Evolutionary conservation across 2,113 vertebrate species (phyloP), one percentile per base, ranked within the genome.

Genomic region (Hypomesus transpacificus): DNA sequence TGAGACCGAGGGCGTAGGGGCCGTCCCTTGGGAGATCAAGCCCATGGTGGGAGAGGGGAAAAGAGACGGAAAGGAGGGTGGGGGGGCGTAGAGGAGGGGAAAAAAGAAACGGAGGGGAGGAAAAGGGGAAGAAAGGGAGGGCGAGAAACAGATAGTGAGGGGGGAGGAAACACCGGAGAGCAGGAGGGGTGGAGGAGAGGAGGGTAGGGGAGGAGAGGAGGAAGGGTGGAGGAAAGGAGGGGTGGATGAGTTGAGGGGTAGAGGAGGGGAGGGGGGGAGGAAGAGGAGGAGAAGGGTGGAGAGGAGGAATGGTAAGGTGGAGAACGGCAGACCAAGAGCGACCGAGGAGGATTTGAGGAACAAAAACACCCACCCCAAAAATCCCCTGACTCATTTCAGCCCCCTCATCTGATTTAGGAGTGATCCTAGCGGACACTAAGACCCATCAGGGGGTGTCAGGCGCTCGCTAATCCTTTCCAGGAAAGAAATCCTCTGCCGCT

Each of bases 341-440:
- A 11, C 9, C 39, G 1, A 46, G 39, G 39, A 11, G 39, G 9
- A 46, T 9, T 46, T 2, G 39, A 77, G 64, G 26, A 4, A 21
- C 50, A 75, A 69, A 14, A 34, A 20, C 14, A 20, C 57, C 66
- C 69, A 22, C 20, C 56, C 69, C 80, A 80, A 59, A 59, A 3
- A 86, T 75, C 60, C 79, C 77, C 70, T 84, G 79, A 79, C 65
- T 81, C 82, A 77, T 74, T 76, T 65, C n/a, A 22, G 75, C 69
- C 28, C 31, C 67, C 60, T 78, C 66, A 65, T 75, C 54, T 74
- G 31, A 74, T 62, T 62, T 71, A 66, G 59, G 24, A 71, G 74
- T 2, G 20, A 70, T 67, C 54, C 76, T 50, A 68, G 54, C 56
- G 70, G 72, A 66, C 63, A 78, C 22, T 31, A 46, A 14, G 59